Base-by-base conservation (phyloP, 2,797 vertebrate species). In the Malacoctenus gilli region DNA sequence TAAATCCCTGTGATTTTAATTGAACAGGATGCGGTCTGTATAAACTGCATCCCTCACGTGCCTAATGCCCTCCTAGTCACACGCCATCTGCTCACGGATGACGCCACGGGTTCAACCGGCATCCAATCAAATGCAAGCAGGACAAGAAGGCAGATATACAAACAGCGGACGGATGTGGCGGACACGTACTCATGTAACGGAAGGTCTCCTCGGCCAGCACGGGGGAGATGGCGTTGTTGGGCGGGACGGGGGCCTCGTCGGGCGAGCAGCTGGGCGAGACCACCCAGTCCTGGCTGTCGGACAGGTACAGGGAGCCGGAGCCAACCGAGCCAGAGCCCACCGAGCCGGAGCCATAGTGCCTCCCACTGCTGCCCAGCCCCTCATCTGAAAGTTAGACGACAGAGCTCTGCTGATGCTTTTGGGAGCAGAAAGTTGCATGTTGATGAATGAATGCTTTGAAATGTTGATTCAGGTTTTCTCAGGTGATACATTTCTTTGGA, bases 161-260 rank as follows among this genome's bases (percentile, higher is more conserved):
- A n/a, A n/a, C n/a, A n/a, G n/a, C n/a, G n/a, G 25, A n/a, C n/a
- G n/a, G 8, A 4, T 4, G 4, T 4, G 4, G 8, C 23, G 8
- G 4, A 32, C 30, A 32, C 96, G 93, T 79, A 99, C 97, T 96
- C 95, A 96, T 95, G 89, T 96, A 98, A 85, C 44, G 93, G 87
- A 98, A 94, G 3, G 95, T 93, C 70, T 98, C 95, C 69, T 96
- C 93, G 0, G 94, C 92, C 72, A 80, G 87, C 77, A 93, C 53
- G 3, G 95, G 91, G 56, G 95, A 93, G 72, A 95, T 78, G 63
- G 81, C 39, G 18, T 76, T 58, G 56, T 53, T 28, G 25, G 25
- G 68, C 30, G 59, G 83, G 18, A 21, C 32, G 0, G 81, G 65
- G 25, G 44, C 83, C 53, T 85, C 91, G 2, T 92, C 92, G 0